Base-by-base conservation (phyloP, 2,888 invertebrate species). In the Nephrotoma flavescens region DNA sequence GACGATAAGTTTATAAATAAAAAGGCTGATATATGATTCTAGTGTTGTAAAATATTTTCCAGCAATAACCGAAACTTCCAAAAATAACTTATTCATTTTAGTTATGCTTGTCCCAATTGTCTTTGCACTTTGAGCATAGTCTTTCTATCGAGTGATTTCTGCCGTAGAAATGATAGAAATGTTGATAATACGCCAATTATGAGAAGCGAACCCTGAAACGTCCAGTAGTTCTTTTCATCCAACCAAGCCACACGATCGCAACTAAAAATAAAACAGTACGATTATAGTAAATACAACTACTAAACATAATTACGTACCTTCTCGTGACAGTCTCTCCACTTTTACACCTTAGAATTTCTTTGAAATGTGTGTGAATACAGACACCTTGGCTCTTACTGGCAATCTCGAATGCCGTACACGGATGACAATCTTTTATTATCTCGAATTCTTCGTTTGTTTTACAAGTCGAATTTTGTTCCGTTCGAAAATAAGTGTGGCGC, bases 391-490 rank as follows among this genome's bases (percentile, higher is more conserved):
- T 96, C 91, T 95, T 94, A 90, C 96, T 97, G 86, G 95, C 93
- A 88, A 96, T 95, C 92, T 97, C 97, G 91, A 96, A 96, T 88
- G 95, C 96, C 93, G 95, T 94, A 91, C 97, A 97, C n/a, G 96
- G 96, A 92, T 96, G 96, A 89, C 97, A 97, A 91, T 96, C 95
- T 89, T 94, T 94, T 31, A 95, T 92, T 31, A 97, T 93, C 88
- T 94, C 93, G 89, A 94, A 96, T 19, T 94, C 93, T 90, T 97
- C 96, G 88, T 94, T 94, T 86, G 94, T 92, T 93, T 95, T 95
- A 90, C 97, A 97, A 9, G 95, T 95, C 0, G 96, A 95, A 90
- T 96, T 96, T 89, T 95, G 95, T 90, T 96, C 96, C 12, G 95
- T 93, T 7, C 95, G 93, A 90, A 95, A 95, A 45, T 94, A 94